Evolutionary conservation across 2,888 invertebrate genomes (phyloP).

Genomic region (Parochlus steinenii): DNA sequence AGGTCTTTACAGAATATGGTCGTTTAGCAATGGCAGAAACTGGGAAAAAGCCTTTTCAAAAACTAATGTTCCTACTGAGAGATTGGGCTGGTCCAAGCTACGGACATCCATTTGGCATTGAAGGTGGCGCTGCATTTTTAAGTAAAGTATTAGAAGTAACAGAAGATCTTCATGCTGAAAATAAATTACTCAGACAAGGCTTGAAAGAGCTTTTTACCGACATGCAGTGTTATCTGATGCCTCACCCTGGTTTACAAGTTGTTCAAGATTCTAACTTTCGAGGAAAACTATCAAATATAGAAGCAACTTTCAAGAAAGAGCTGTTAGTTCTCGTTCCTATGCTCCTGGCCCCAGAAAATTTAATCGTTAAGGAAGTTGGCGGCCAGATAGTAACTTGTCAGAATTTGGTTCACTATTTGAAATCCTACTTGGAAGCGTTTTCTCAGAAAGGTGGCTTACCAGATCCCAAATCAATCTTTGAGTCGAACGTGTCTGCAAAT

Average conservation of each 20-base stretch:
- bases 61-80: slow-evolving; percentile 10
- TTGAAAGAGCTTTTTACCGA: slow-evolving; percentile 3
- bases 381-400: slow-evolving; percentile 1
- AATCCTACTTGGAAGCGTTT: slow-evolving; percentile 10
- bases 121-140: slow-evolving; percentile 9
- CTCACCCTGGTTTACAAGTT: slow-evolving; percentile 9
- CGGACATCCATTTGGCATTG: slow-evolving; percentile 7
- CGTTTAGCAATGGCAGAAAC: not conserved
- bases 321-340: slow-evolving; percentile 6
- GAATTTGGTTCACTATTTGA: slow-evolving; percentile 6
- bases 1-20: slow-evolving; percentile 9
- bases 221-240: slow-evolving; percentile 12
- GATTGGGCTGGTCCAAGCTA: slow-evolving; percentile 11
- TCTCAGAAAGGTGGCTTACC: slow-evolving; percentile 6
- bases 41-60: slow-evolving; percentile 11
- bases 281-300: slow-evolving; percentile 9
- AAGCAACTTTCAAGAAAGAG: slow-evolving; percentile 10
- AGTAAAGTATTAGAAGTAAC: slow-evolving; percentile 2
- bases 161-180: slow-evolving; percentile 6
- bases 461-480: slow-evolving; percentile 10
- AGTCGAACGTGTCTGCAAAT: too few relatives aligned
- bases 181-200: slow-evolving; percentile 7
- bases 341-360: slow-evolving; percentile 7
- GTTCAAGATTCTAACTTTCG: slow-evolving; percentile 1
- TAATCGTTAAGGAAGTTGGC: slow-evolving; percentile 5